Evolutionary conservation across 2,797 vertebrate species (phyloP).

Genomic region (Anabacerthia variegaticeps): DNA sequence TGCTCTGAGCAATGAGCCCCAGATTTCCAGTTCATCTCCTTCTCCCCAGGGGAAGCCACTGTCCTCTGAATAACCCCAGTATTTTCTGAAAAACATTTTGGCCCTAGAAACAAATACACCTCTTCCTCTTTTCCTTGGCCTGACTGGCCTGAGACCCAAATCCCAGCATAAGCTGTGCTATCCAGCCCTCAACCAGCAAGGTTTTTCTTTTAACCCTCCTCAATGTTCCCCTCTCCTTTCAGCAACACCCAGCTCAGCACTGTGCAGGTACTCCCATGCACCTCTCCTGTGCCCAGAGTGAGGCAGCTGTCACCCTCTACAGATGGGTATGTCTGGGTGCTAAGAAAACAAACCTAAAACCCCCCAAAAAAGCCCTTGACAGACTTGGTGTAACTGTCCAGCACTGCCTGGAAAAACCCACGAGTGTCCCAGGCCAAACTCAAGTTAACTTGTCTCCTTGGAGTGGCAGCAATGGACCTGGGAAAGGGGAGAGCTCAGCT

Average conservation of each 20-base stretch:
- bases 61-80: not conserved
- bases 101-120: not conserved
- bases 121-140: not conserved
- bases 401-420: not conserved
- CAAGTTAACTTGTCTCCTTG: not conserved
- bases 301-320: not conserved
- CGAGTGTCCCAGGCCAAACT: not conserved
- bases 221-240: not conserved
- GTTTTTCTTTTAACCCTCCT: not conserved
- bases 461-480: not conserved
- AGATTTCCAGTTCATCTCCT: not conserved
- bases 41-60: not conserved
- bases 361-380: not conserved
- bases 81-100: not conserved
- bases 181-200: not conserved
- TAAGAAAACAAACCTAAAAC: not conserved
- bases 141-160: not conserved
- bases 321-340: not conserved
- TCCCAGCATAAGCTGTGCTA: accelerated
- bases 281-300: not conserved
- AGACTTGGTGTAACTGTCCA: not conserved
- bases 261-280: accelerated
- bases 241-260: accelerated
- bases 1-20: not conserved
- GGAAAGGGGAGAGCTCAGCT: not conserved